Conservation (phyloP, 1,140 invertebrate species). For the Pseudomyrmex gracilis region DNA sequence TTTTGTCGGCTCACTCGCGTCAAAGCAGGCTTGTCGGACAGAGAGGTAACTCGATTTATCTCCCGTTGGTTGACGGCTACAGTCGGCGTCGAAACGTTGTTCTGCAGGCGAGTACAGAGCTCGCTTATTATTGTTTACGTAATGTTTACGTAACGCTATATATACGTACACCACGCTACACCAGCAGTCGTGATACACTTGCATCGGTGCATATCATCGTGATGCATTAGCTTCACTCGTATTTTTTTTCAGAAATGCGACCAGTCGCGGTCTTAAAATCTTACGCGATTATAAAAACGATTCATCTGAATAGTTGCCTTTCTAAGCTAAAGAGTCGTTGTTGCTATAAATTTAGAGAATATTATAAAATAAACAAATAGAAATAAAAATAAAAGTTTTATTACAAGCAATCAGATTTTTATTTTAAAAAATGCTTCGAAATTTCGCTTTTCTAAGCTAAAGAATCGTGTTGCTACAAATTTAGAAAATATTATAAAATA, state of each 20-base stretch:
- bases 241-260: background rate
- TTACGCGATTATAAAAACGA: background rate
- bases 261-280: background rate
- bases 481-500: background rate
- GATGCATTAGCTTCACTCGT: background rate
- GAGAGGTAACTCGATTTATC: constrained; percentile 73
- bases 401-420: no score
- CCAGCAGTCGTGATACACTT: constrained; percentile 2
- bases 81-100: constrained; percentile 71
- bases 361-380: background rate
- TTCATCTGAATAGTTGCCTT: background rate
- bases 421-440: no score
- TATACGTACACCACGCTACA: constrained; percentile 24
- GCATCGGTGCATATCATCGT: constrained; percentile 9
- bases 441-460: background rate
- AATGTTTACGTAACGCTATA: constrained; percentile 81
- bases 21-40: constrained; percentile 52
- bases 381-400: no score
- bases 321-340: background rate
- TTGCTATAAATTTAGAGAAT: background rate
- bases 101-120: constrained; percentile 61
- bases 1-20: constrained; percentile 47
- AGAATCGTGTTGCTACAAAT: background rate
- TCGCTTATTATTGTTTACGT: constrained; percentile 83
- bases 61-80: constrained; percentile 53